These are phyloP conservation scores for Meiosimyza platycephala DNA, from an alignment of 2,888 invertebrate genomes.

Conservation along the genomic window DNA sequence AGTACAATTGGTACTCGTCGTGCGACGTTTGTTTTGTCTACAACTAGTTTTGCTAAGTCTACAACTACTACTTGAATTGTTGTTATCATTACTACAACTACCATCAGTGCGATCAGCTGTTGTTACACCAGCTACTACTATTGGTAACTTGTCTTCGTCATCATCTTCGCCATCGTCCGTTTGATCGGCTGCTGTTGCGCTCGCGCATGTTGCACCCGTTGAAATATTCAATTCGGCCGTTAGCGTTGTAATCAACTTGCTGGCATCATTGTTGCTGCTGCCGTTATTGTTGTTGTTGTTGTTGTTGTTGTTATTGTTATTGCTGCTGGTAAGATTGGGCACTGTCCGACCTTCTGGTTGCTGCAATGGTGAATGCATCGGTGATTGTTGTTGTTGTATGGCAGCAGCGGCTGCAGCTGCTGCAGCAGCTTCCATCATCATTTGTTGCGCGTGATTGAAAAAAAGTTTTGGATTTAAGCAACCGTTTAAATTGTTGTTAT, in stretches of 20 bases:
- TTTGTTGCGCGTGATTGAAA: slow-evolving; percentile 66
- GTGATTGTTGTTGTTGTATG: slow-evolving; percentile 57
- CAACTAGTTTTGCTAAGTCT: slow-evolving; percentile 55
- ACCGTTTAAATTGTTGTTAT: slow-evolving; percentile 49
- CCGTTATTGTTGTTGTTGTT: slow-evolving; percentile 40
- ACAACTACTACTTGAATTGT: slow-evolving; percentile 59
- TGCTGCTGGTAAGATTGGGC: slow-evolving; percentile 33
- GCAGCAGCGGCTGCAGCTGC: slow-evolving; percentile 61
- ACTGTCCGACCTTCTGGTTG: slow-evolving; percentile 35
- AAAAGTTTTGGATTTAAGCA: slow-evolving; percentile 64
- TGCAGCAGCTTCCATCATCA: slow-evolving; percentile 65
- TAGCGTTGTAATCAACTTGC: slow-evolving; percentile 53
- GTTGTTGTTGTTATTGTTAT: slow-evolving; percentile 41
- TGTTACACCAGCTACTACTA: slow-evolving; percentile 18
- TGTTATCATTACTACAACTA: slow-evolving; percentile 58
- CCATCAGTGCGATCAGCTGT: slow-evolving; percentile 38
- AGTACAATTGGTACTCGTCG: slow-evolving; percentile 46
- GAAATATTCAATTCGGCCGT: slow-evolving; percentile 54
- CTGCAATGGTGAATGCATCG: slow-evolving; percentile 57
- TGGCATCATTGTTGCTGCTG: slow-evolving; percentile 47
- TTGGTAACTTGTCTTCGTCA: slow-evolving; percentile 15
- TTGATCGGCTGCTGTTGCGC: slow-evolving; percentile 5
- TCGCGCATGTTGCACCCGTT: slow-evolving; percentile 12
- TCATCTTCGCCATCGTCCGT: slow-evolving; percentile 41
- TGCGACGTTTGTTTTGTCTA: slow-evolving; percentile 43